Percentiles rank a stretch among this genome's conserved stretches.
phyloP scores from a whole-genome alignment of 2,113 vertebrate species.

The Lepidothrix coronata region DNA sequence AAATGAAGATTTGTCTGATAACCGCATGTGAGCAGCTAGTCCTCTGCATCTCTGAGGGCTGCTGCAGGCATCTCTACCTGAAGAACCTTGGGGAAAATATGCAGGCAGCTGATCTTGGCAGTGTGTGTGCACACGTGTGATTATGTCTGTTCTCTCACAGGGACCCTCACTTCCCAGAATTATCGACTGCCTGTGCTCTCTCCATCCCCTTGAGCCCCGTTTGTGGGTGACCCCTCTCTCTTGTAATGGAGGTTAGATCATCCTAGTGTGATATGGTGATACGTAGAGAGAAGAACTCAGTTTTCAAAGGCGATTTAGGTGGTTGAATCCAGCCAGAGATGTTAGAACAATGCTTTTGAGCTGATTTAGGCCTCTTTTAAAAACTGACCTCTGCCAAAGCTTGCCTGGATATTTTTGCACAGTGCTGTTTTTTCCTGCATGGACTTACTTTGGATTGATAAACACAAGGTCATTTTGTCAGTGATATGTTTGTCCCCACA shows the following conservation, averaged over 20 bases:
- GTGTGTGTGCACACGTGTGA: fast-evolving
- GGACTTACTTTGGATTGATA: background rate
- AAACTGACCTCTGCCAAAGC: background rate
- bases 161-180: background rate
- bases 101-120: background rate
- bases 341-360: background rate
- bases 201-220: fast-evolving
- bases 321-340: background rate
- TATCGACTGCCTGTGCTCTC: background rate
- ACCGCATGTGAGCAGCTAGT: background rate
- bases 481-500: fast-evolving
- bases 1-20: fast-evolving
- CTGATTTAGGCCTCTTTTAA: background rate
- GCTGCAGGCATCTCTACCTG: background rate
- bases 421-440: background rate
- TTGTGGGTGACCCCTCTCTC: background rate
- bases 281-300: background rate
- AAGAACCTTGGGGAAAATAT: background rate
- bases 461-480: background rate
- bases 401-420: background rate
- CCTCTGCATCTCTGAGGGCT: background rate
- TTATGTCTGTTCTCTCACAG: fast-evolving
- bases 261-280: fast-evolving
- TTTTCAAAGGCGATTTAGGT: background rate
- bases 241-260: background rate